Conservation (phyloP, 2,797 vertebrate species). For the Urosaurus nigricauda region DNA sequence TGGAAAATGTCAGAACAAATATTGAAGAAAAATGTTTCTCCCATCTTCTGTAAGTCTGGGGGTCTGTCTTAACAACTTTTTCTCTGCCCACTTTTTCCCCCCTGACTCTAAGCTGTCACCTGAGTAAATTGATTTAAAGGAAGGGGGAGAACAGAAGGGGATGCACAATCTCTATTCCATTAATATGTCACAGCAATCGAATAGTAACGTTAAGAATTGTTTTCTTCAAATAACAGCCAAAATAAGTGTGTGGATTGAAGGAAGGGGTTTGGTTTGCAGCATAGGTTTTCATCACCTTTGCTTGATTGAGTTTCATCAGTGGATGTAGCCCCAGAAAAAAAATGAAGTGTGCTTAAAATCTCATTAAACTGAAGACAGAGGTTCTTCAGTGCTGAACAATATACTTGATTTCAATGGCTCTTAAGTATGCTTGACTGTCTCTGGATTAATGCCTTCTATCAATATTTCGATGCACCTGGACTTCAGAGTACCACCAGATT, state of each 20-base stretch:
- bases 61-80: slow-evolving; percentile 37
- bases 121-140: slow-evolving; percentile 48
- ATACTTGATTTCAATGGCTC: not conserved
- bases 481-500: not conserved
- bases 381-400: not conserved
- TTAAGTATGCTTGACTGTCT: not conserved
- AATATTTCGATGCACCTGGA: not conserved
- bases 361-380: not conserved
- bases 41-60: slow-evolving; percentile 36
- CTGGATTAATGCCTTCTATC: not conserved
- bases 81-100: not conserved
- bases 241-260: not conserved
- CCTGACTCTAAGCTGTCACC: slow-evolving; percentile 31
- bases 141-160: slow-evolving; percentile 1
- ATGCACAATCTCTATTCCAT: slow-evolving; percentile 25
- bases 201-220: slow-evolving; percentile 32
- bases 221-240: slow-evolving; percentile 27
- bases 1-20: slow-evolving; percentile 68
- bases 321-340: not conserved
- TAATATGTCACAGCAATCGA: slow-evolving; percentile 32
- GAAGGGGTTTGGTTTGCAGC: not conserved
- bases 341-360: slow-evolving; percentile 10
- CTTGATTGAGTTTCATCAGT: not conserved
- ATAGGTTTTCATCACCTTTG: not conserved
- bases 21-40: slow-evolving; percentile 66